A percentile compares a stretch with the other conserved stretches of the same genome.
Conservation (phyloP, 2,797 vertebrate genomes). For the Melanotaenia pygmaea region DNA sequence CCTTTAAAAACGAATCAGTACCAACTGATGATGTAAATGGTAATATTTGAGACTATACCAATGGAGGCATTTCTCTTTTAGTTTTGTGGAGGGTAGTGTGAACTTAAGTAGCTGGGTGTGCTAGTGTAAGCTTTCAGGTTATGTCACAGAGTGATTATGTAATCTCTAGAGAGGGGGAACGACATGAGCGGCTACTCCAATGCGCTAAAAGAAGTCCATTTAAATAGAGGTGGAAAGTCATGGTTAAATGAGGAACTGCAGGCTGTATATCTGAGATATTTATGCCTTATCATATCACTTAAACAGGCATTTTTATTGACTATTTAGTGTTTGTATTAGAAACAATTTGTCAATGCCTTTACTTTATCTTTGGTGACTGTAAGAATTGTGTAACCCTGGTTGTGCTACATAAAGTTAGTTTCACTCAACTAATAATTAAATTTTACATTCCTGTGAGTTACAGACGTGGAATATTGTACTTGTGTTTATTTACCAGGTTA, state of each 20-base stretch:
- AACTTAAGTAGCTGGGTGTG: too few species aligned
- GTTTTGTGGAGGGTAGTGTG: too few species aligned
- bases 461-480: neutral
- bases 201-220: too few species aligned
- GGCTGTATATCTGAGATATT: neutral
- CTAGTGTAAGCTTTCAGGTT: too few species aligned
- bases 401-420: slow-evolving; percentile 2
- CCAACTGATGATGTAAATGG: neutral
- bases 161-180: too few species aligned
- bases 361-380: neutral
- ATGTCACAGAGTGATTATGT: too few species aligned
- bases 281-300: neutral
- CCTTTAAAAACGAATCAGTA: neutral
- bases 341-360: neutral
- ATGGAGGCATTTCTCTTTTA: neutral
- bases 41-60: neutral
- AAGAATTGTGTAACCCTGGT: neutral
- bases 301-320: neutral
- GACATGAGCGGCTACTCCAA: too few species aligned
- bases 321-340: neutral
- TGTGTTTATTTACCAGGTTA: neutral
- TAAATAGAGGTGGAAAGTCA: too few species aligned
- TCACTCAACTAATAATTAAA: neutral
- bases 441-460: neutral
- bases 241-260: neutral